phyloP scores from a whole-genome alignment of 1,140 invertebrate genomes.

The Campodea augens region DNA sequence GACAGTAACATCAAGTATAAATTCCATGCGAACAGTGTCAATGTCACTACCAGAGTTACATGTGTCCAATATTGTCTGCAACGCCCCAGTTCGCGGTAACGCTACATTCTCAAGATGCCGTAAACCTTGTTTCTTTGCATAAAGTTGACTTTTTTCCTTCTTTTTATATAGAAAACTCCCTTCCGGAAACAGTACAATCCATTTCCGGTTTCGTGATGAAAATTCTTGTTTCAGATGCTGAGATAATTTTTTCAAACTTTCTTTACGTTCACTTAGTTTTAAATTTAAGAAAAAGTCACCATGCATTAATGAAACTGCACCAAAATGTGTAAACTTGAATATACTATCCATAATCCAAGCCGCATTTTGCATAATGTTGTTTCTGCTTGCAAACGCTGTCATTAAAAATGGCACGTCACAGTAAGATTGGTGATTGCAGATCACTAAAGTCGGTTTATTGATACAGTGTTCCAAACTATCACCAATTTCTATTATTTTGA shows the following conservation, averaged over 20 bases:
- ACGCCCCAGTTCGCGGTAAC: constrained; percentile 70
- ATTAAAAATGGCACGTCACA: constrained; percentile 86
- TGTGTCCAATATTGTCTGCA: constrained; percentile 58
- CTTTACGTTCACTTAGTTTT: constrained; percentile 57
- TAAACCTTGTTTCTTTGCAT: constrained; percentile 64
- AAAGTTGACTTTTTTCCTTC: constrained; percentile 59
- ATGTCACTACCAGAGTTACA: constrained; percentile 27
- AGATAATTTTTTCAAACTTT: constrained; percentile 45
- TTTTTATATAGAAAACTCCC: constrained; percentile 84
- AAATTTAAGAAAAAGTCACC: constrained; percentile 75
- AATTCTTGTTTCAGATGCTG: constrained; percentile 55
- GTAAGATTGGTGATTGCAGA: constrained; percentile 90
- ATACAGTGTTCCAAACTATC: constrained; percentile 58
- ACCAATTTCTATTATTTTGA: constrained; percentile 77
- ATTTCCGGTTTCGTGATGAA: constrained; percentile 52
- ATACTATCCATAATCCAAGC: constrained; percentile 95
- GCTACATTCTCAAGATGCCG: constrained; percentile 70
- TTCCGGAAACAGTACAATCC: constrained; percentile 86
- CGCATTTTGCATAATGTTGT: constrained; percentile 52
- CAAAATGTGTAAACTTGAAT: constrained; percentile 93
- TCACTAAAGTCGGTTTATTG: constrained; percentile 51
- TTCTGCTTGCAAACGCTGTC: constrained; percentile 60
- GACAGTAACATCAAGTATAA: constrained; percentile 80
- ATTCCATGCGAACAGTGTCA: constrained; percentile 36
- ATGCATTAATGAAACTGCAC: constrained; percentile 71